Evolutionary conservation across 2,113 vertebrate species (phyloP).

Genomic region (Chiloscyllium plagiosum): DNA sequence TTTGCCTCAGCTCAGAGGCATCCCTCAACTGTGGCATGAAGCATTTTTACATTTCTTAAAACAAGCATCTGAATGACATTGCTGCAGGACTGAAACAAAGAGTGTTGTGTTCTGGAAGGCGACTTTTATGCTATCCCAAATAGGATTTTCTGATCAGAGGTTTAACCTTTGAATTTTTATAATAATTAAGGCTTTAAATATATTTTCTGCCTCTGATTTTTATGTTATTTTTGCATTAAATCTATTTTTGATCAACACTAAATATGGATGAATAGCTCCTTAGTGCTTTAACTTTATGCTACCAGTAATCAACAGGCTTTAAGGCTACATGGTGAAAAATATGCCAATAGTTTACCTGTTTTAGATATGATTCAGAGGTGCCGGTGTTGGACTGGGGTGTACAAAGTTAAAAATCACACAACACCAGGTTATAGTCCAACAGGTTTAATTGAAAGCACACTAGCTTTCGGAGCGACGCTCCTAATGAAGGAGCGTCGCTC

Average conservation of each 20-base stretch:
- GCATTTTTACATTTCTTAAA: background rate
- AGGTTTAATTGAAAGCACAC: too few relatives aligned
- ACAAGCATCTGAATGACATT: too few relatives aligned
- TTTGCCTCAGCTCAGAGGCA: background rate
- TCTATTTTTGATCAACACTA: background rate
- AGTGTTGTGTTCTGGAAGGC: too few relatives aligned
- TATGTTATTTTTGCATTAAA: background rate
- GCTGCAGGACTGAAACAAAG: too few relatives aligned
- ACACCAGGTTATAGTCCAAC: too few relatives aligned
- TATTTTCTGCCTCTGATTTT: background rate
- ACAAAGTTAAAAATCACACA: too few relatives aligned
- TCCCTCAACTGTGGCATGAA: background rate
- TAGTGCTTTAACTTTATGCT: background rate
- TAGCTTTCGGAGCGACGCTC: too few relatives aligned
- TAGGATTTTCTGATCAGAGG: background rate
- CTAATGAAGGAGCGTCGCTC: too few relatives aligned
- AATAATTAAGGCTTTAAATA: background rate
- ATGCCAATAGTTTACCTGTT: background rate
- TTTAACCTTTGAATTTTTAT: background rate
- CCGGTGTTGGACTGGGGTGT: too few relatives aligned
- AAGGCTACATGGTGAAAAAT: background rate
- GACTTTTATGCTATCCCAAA: too few relatives aligned
- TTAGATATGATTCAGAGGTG: too few relatives aligned
- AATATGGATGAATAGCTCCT: background rate
- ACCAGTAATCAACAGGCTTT: background rate